These are phyloP conservation scores for Accipiter virgatus DNA, from an alignment of 2,113 vertebrate species.

Conservation along the genomic window DNA sequence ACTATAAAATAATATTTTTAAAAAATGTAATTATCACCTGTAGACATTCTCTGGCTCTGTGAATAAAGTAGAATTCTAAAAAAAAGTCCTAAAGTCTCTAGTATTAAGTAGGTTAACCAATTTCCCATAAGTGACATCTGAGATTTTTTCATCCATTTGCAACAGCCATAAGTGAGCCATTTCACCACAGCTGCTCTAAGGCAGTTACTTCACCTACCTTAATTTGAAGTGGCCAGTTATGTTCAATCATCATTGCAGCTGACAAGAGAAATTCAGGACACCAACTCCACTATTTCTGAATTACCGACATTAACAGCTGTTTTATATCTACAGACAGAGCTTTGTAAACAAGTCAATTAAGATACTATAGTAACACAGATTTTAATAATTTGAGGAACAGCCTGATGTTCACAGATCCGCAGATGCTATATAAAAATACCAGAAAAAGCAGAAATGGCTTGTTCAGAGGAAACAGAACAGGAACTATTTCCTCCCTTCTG, in stretches of 20 bases:
- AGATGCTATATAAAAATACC: not conserved
- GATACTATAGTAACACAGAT: not conserved
- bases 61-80: rapidly evolving
- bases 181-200: not conserved
- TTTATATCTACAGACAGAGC: not conserved
- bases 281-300: not conserved
- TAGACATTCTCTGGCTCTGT: not conserved
- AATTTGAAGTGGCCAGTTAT: not conserved
- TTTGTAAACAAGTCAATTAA: not conserved
- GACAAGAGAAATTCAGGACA: not conserved
- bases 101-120: not conserved
- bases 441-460: not conserved
- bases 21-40: rapidly evolving
- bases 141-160: not conserved
- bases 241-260: not conserved
- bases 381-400: not conserved
- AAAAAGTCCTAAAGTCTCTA: too few relatives aligned
- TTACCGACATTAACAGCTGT: not conserved
- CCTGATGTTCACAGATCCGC: not conserved
- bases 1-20: not conserved
- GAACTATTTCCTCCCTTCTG: not conserved
- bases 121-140: not conserved
- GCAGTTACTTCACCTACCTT: not conserved
- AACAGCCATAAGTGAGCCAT: not conserved
- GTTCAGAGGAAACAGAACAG: not conserved